Evolutionary conservation across 37 sponge, comb jelly and placozoan genomes (phyloP).

Genomic region (Spongilla lacustris): DNA sequence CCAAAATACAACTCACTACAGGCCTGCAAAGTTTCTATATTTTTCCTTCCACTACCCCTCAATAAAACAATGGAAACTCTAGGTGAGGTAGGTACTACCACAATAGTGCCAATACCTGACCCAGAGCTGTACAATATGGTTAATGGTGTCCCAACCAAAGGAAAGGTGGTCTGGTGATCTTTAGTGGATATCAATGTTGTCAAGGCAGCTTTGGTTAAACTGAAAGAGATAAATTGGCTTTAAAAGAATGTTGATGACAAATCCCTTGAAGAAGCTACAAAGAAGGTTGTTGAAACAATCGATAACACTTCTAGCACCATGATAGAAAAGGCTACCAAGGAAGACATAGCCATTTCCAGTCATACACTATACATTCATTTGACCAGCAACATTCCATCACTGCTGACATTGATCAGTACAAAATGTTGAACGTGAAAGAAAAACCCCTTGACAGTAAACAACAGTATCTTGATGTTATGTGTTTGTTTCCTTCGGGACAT

Average conservation of each 20-base stretch:
- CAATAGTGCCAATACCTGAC: neutral
- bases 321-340: slow-evolving; percentile 36
- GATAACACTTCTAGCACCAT: slow-evolving; percentile 38
- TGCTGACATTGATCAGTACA: slow-evolving; percentile 64
- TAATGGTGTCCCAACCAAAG: slow-evolving; percentile 43
- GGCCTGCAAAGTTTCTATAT: slow-evolving; percentile 46
- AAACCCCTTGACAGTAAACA: slow-evolving; percentile 34
- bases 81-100: neutral
- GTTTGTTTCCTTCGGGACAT: slow-evolving; percentile 48
- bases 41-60: slow-evolving; percentile 55
- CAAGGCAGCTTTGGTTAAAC: neutral
- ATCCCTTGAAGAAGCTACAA: slow-evolving; percentile 46
- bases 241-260: slow-evolving; percentile 43
- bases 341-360: slow-evolving; percentile 54
- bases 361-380: slow-evolving; percentile 36
- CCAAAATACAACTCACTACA: slow-evolving; percentile 49
- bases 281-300: slow-evolving; percentile 42
- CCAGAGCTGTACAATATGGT: slow-evolving; percentile 51
- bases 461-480: slow-evolving; percentile 50
- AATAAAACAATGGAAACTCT: slow-evolving; percentile 56
- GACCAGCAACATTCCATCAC: slow-evolving; percentile 21
- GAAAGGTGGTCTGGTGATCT: slow-evolving; percentile 32
- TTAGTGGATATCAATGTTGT: neutral
- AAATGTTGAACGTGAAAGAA: slow-evolving; percentile 34
- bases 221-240: slow-evolving; percentile 49